Evolutionary conservation across 1,140 invertebrate species (phyloP), one percentile per base, ranked within the genome.

Genomic region (Heliconius himera): DNA sequence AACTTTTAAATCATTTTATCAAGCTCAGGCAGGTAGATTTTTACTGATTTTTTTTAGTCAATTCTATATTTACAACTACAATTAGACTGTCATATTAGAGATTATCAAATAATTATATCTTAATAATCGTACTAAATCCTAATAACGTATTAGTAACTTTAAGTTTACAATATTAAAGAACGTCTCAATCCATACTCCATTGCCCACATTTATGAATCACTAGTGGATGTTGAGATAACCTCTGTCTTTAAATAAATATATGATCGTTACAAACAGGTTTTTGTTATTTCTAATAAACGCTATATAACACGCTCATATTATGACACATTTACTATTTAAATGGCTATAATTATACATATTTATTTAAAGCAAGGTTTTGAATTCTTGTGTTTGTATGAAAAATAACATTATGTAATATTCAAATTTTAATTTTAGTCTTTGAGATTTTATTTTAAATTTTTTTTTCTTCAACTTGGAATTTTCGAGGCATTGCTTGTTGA

Each of bases 331-430:
- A 16, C 9, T 26, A 66, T 66, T 66, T 66, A 66, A 66, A 66
- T 66, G 22, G 26, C 22, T 29, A 66, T 66, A 66, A 66, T 66
- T 66, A 66, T 66, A 66, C 2, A 66, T 66, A 66, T 66, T 66
- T 66, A 66, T 66, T 13, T 29, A 66, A 46, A 66, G 22, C 60
- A 66, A 66, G 3, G 1, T 66, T 8, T 66, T 29, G 3, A 60
- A 26, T 66, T 26, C 26, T 66, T 66, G 3, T 4, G 3, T 8
- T 66, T 29, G 22, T 66, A 66, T 29, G 11, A 66, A 29, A 16
- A 66, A 66, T 26, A 66, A 29, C 29, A 66, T 26, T 11, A 66
- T 29, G 3, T 26, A 66, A 56, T 56, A 56, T 54, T 54, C 8
- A 29, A 1, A 29, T 29, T 29, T 29, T 29, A 29, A 29, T 29